Base-by-base conservation (phyloP, 2,113 vertebrate genomes). In the Grammomys surdaster region DNA sequence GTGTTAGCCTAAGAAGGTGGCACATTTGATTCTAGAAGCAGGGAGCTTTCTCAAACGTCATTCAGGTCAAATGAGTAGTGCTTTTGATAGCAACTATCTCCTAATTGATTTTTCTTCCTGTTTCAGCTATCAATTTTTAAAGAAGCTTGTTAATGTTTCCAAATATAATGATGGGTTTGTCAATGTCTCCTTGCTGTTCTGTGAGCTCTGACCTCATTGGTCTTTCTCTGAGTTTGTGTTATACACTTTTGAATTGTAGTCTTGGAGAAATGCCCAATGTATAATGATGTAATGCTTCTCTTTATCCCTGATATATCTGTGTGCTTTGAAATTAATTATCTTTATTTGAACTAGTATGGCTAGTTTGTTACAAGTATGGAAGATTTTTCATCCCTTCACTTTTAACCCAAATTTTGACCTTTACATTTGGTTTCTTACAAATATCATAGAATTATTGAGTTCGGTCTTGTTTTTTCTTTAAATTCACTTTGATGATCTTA, bases 111-210 rank as follows among this genome's bases (percentile, higher is more conserved):
- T 78, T 81, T 70, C 36, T 88, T 48, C 28, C 56, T 73, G 33
- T 24, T 73, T 88, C 43, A 51, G n/a, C 28, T 65, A 75, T 88
- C 54, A 81, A 11, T 92, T 89, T 89, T 56, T 89, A 40, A 92
- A 82, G 69, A 65, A 58, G 28, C 20, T n/a, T 78, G 58, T 88
- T 82, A 54, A 92, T 31, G 7, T 75, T 92, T 69, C 84, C 22
- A 88, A 72, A 63, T 92, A 58, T 28, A 73, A 46, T 82, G 40
- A 60, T 67, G 56, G 11, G 24, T 88, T 73, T 65, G 43, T 56
- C 90, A 75, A n/a, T 92, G 73, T 65, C 69, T 65, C 56, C 31
- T 48, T 89, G 40, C 16, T 82, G 20, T 46, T 75, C 11, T 56
- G 33, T 56, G 3, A 56, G 20, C 11, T 75, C 88, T 51, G 26